Evolutionary conservation across 2,888 invertebrate genomes (phyloP).

Genomic region (Aporophyla nigra): DNA sequence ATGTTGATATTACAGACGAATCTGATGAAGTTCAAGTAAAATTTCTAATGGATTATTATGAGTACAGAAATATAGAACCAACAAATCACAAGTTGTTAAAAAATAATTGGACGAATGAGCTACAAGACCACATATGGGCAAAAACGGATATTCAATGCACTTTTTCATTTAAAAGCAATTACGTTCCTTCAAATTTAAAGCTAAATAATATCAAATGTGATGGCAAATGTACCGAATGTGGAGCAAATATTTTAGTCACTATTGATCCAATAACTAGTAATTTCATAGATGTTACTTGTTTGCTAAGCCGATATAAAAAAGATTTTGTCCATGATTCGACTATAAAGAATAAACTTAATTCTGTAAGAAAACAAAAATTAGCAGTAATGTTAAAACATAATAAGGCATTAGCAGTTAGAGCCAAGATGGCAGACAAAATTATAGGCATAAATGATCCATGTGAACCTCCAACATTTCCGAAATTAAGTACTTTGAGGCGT

Average conservation of each 20-base stretch:
- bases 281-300: constrained; percentile 41
- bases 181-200: constrained; percentile 39
- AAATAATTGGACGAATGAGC: constrained; percentile 38
- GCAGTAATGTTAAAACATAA: constrained; percentile 33
- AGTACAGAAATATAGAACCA: constrained; percentile 37
- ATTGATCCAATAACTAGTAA: constrained; percentile 34
- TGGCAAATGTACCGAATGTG: constrained; percentile 50
- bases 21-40: constrained; percentile 34
- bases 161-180: constrained; percentile 44
- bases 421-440: constrained; percentile 31
- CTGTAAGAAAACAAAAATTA: constrained; percentile 35
- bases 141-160: constrained; percentile 41
- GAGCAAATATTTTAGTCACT: constrained; percentile 38
- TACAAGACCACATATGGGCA: constrained; percentile 43
- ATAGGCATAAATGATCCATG: constrained; percentile 27
- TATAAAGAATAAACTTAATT: constrained; percentile 43
- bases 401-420: constrained; percentile 37
- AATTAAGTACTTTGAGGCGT: constrained; percentile 40
- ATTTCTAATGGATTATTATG: constrained; percentile 37
- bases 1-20: constrained; percentile 33
- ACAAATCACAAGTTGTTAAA: constrained; percentile 39
- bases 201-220: constrained; percentile 35
- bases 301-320: constrained; percentile 37
- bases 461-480: constrained; percentile 47
- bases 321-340: constrained; percentile 35